Percentiles rank a stretch among this genome's conserved stretches.
Evolutionary conservation across 2,888 invertebrate species (phyloP).

Genomic region (Sinodicranocentrus sp.): DNA sequence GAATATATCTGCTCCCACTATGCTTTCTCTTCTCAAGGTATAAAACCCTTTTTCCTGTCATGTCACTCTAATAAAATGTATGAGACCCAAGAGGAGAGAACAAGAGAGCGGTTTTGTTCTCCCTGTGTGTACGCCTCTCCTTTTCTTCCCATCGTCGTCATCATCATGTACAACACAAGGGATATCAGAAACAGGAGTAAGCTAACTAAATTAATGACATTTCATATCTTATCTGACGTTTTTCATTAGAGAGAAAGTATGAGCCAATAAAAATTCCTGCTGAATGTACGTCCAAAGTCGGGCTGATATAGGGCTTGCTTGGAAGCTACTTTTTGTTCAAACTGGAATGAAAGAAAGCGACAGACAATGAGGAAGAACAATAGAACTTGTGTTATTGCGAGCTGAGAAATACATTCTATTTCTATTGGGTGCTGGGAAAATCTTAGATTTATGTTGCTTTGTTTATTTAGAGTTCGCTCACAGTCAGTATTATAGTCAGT

Average conservation of each 20-base stretch:
- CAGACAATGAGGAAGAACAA: slow-evolving; percentile 22
- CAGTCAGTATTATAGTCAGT: too few species aligned
- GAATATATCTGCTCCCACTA: background rate
- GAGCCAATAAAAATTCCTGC: slow-evolving; percentile 26
- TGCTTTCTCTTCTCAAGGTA: slow-evolving; percentile 4
- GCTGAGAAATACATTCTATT: too few species aligned
- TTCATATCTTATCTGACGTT: slow-evolving; percentile 60
- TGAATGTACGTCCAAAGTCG: background rate
- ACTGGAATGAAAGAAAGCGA: background rate
- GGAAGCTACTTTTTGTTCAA: too few species aligned
- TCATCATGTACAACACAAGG: background rate
- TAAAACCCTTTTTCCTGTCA: slow-evolving; percentile 11
- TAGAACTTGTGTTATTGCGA: too few species aligned
- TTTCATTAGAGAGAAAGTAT: slow-evolving; percentile 45
- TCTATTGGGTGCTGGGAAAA: too few species aligned
- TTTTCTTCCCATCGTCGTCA: background rate
- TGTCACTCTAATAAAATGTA: slow-evolving; percentile 25
- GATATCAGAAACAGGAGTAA: background rate
- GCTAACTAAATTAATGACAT: slow-evolving; percentile 51
- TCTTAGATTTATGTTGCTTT: too few species aligned
- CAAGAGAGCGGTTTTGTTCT: slow-evolving; percentile 21
- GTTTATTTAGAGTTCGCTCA: too few species aligned
- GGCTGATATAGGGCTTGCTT: too few species aligned
- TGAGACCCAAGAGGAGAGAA: slow-evolving; percentile 17
- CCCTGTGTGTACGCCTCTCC: background rate